Evolutionary conservation across 2,113 vertebrate species (phyloP), one percentile per base, ranked within the genome.

Genomic region (Suricata suricatta): DNA sequence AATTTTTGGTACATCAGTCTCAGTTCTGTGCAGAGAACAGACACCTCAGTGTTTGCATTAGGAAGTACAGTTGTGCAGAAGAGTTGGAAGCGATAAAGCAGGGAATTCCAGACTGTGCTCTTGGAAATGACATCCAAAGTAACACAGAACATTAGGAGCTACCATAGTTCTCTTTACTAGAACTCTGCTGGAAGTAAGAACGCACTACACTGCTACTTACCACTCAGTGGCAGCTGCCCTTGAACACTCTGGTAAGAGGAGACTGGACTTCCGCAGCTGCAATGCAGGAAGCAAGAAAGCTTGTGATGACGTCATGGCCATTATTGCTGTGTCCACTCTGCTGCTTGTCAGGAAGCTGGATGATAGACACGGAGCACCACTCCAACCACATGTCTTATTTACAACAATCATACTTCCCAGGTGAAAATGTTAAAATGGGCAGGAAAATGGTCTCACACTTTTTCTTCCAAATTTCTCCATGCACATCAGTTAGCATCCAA

Each of bases 171-270:
- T 74, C 14, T 74, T 60, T 44, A 17, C 2, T 16, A 9, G 23
- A 81, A 68, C 17, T 41, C 2, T 77, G 27, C 16, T 66, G 1
- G 8, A 38, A 87, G 52, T 17, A 82, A 57, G 4, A 83, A 15
- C 14, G 15, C 19, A 44, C 10, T 19, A 29, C 35, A 2, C 21
- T 66, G 1, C 2, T 21, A 8, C 11, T 2, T 21, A 8, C 11
- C 7, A 2, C 14, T 52, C 12, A 72, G 21, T 23, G 19, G n/a
- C 41, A 21, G 17, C 25, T 71, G 21, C 25, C 9, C 47, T 52
- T 60, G n/a, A 66, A 44, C 33, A 15, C 12, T 12, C 44, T 64
- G 9, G 17, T 54, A 95, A 35, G 14, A 50, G 15, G 17, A 79
- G 35, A 44, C 9, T 14, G 29, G 14, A n/a, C 11, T 29, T 9